Base-by-base conservation (phyloP, 2,888 invertebrate species). In the Subacronicta megacephala region DNA sequence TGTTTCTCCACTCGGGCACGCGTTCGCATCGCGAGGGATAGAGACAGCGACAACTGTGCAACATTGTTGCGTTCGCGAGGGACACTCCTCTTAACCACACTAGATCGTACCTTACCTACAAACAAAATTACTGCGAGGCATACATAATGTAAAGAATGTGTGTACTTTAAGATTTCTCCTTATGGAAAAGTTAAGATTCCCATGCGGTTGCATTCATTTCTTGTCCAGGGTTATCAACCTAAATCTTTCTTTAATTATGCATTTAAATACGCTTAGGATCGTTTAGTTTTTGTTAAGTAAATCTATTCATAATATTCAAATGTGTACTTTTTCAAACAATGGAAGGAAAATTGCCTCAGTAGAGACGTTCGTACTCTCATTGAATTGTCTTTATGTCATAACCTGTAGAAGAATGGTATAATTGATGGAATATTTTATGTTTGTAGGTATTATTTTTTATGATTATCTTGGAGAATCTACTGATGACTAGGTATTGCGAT, bases 391-490 rank as follows among this genome's bases (percentile, higher is more conserved):
- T 71, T 72, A 65, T 72, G 62, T 65, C 69, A 62, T 75, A 79
- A 79, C 72, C 55, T 68, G 62, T 67, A 53, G 17, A 60, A 59
- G 78, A 75, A 83, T 78, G 76, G 77, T 72, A 69, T 77, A 81
- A 82, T 81, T 77, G 75, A 54, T 71, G 75, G 81, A 79, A 80
- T 75, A 74, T 72, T 82, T 85, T 84, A 82, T 85, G 85, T 74
- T 66, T 56, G 40, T 50, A 59, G 23, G 55, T 70, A 54, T 45
- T 51, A 75, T 62, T 68, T 61, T 42, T 49, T 37, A 38, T 38
- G 46, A 45, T 58, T 66, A 63, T 58, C 59, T 52, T 45, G 51
- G 15, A 41, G 31, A 37, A 47, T 47, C 51, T 52, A 52, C 38
- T 16, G 51, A 62, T 53, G 52, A 53, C 41, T 44, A 45, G 38